Evolutionary conservation across 2,797 vertebrate species (phyloP).

Genomic region (Xyrichtys novacula): DNA sequence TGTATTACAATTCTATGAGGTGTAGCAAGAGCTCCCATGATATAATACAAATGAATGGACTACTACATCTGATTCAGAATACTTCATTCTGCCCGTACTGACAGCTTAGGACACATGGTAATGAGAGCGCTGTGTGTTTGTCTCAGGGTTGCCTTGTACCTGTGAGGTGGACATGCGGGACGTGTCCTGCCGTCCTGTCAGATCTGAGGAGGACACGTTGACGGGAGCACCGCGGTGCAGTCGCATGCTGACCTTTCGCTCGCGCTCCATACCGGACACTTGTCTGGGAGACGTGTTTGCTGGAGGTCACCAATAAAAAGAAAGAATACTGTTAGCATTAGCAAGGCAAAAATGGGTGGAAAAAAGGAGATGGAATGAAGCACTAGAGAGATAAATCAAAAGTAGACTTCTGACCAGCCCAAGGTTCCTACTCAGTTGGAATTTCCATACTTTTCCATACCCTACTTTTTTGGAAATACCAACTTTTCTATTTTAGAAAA

Average conservation of each 20-base stretch:
- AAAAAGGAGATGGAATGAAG: too few relatives aligned
- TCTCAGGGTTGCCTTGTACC: conserved; percentile 79
- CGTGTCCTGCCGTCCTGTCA: conserved; percentile 94
- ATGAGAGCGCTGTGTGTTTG: neutral
- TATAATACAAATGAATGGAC: conserved; percentile 2
- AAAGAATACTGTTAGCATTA: neutral
- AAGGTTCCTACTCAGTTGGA: too few relatives aligned
- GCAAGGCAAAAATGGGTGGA: too few relatives aligned
- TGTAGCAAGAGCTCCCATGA: neutral
- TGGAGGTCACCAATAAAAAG: conserved; percentile 53
- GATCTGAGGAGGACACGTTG: conserved; percentile 94
- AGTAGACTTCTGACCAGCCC: too few relatives aligned
- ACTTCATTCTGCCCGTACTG: neutral
- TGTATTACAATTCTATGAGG: neutral
- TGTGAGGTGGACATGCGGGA: conserved; percentile 98
- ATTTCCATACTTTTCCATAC: too few relatives aligned
- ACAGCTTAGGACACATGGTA: neutral
- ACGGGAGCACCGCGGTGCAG: conserved; percentile 94
- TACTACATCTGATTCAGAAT: neutral
- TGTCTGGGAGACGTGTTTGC: conserved; percentile 93
- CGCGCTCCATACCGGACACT: conserved; percentile 92
- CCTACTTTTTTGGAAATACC: too few relatives aligned
- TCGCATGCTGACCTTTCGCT: conserved; percentile 97
- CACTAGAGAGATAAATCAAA: too few relatives aligned
- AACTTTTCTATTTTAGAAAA: too few relatives aligned